These are phyloP conservation scores for Pollenia griseotomentosa DNA, from an alignment of 2,888 invertebrate species.

Conservation along the genomic window DNA sequence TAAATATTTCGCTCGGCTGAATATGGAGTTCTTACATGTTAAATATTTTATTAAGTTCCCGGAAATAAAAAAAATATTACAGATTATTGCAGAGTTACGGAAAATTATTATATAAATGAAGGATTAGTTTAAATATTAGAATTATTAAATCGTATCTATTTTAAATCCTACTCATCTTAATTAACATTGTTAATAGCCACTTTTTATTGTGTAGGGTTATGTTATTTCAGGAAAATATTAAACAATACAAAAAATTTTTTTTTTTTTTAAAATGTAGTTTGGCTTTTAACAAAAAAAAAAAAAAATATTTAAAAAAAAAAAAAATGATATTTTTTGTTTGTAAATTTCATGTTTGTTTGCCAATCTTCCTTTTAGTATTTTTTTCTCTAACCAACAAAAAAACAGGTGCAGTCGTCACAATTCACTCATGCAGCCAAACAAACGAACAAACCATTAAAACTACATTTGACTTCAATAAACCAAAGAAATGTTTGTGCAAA, in stretches of 20 bases:
- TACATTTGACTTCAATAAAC: slow-evolving; percentile 41
- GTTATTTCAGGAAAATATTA: not conserved
- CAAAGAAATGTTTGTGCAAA: slow-evolving; percentile 47
- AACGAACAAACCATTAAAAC: slow-evolving; percentile 12
- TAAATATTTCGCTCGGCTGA: too few species aligned
- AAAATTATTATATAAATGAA: too few species aligned
- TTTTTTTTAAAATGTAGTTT: slow-evolving; percentile 17
- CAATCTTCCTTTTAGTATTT: slow-evolving; percentile 46
- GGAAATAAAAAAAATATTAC: too few species aligned
- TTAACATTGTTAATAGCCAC: not conserved
- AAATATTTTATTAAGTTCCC: too few species aligned
- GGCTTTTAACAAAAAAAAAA: slow-evolving; percentile 17
- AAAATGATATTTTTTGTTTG: slow-evolving; percentile 21
- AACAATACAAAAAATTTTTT: slow-evolving; percentile 9
- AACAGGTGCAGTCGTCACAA: slow-evolving; percentile 70
- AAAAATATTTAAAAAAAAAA: too few species aligned
- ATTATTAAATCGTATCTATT: too few species aligned
- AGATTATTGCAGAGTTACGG: too few species aligned
- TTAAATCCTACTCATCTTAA: too few species aligned
- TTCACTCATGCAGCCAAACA: slow-evolving; percentile 38
- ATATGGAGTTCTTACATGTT: too few species aligned
- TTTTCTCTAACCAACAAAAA: slow-evolving; percentile 29
- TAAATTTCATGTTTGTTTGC: slow-evolving; percentile 37
- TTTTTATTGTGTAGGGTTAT: slow-evolving; percentile 8
- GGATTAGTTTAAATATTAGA: too few species aligned